Evolutionary conservation across 2,888 invertebrate species (phyloP).

Genomic region (Dryococelus australis): DNA sequence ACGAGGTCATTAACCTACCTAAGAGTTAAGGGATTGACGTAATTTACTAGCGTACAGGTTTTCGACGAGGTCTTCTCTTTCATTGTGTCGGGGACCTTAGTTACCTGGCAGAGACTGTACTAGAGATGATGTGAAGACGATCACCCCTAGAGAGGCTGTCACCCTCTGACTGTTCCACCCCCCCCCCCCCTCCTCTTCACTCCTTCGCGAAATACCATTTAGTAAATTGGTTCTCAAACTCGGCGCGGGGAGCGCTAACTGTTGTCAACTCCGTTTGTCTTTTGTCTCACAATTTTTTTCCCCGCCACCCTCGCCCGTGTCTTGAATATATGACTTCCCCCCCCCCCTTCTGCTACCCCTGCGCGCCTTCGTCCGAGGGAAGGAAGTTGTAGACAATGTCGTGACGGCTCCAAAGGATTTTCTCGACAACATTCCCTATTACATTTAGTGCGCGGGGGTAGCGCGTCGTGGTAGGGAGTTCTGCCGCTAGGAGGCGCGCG

Average conservation of each 20-base stretch:
- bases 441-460: not conserved
- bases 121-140: not conserved
- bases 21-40: too few species aligned
- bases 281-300: constrained; percentile 21
- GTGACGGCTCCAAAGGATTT: constrained; percentile 17
- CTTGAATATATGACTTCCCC: not conserved
- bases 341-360: not conserved
- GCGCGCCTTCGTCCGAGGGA: not conserved
- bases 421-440: constrained; percentile 18
- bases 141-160: not conserved
- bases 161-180: not conserved
- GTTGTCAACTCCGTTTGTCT: constrained; percentile 29
- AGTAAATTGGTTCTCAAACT: constrained; percentile 39
- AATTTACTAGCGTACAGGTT: too few species aligned
- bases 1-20: too few species aligned
- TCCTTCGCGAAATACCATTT: constrained; percentile 38
- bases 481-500: not conserved
- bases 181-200: not conserved
- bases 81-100: not conserved
- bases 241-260: constrained; percentile 28
- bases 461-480: not conserved
- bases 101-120: not conserved
- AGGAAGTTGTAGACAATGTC: constrained; percentile 21
- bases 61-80: too few species aligned
- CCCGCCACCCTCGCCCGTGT: not conserved